A percentile compares a stretch with the other conserved stretches of the same genome.
These are phyloP conservation scores for Atractosteus spatula DNA, from an alignment of 2,113 vertebrate genomes.

Conservation along the genomic window DNA sequence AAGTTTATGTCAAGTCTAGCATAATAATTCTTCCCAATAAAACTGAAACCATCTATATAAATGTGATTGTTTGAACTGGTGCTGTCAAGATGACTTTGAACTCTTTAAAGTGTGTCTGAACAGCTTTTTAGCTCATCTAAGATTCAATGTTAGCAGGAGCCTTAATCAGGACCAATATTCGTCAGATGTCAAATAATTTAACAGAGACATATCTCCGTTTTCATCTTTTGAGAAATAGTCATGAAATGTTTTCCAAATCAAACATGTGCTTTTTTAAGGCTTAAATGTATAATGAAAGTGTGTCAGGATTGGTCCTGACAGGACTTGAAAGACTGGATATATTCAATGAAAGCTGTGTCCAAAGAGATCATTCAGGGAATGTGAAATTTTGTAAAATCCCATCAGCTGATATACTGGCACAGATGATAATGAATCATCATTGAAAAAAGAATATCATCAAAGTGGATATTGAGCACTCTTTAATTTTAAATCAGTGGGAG, in stretches of 20 bases:
- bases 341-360: too few species aligned
- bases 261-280: not conserved
- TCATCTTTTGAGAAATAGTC: not conserved
- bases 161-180: not conserved
- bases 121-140: not conserved
- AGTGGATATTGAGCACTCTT: too few species aligned
- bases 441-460: too few species aligned
- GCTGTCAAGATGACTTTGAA: not conserved
- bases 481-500: too few species aligned
- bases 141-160: not conserved
- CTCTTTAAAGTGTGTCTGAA: not conserved
- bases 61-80: not conserved
- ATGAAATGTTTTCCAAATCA: not conserved
- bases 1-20: not conserved
- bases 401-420: too few species aligned
- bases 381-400: too few species aligned
- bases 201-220: not conserved
- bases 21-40: not conserved
- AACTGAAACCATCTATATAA: not conserved
- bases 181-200: not conserved
- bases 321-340: too few species aligned
- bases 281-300: too few species aligned
- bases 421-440: too few species aligned
- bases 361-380: too few species aligned
- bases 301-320: too few species aligned